These are phyloP conservation scores for Fundulus diaphanus DNA, from an alignment of 2,797 vertebrate genomes.

Conservation along the genomic window DNA sequence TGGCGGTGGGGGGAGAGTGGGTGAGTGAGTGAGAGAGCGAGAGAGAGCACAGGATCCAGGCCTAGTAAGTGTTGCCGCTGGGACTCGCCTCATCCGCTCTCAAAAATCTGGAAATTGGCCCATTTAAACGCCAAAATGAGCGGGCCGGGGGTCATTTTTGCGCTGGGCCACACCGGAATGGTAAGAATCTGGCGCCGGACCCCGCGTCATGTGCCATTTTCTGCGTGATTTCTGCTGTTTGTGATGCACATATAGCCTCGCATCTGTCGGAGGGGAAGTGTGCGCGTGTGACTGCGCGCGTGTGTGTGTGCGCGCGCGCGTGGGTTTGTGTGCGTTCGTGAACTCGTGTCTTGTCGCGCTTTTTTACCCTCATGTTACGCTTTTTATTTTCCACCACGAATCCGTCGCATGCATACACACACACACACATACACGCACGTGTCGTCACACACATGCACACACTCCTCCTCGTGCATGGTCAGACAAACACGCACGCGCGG, in stretches of 20 bases:
- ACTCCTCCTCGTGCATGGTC: background rate
- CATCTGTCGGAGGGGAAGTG: conserved; percentile 60
- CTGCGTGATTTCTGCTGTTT: conserved; percentile 68
- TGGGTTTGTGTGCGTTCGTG: conserved; percentile 50
- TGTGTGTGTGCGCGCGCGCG: conserved; percentile 18
- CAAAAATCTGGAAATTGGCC: conserved; percentile 79
- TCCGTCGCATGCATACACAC: conserved; percentile 31
- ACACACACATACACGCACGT: conserved; percentile 19
- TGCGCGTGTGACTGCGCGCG: conserved; percentile 9
- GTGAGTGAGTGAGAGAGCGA: conserved; percentile 21
- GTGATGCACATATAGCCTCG: conserved; percentile 54
- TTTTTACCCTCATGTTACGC: conserved; percentile 34
- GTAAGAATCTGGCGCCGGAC: conserved; percentile 79
- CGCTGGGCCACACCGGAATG: conserved; percentile 75
- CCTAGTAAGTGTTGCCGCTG: conserved; percentile 82
- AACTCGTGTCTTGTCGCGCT: conserved; percentile 61
- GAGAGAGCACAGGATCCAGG: conserved; percentile 82
- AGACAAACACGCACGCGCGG: conserved; percentile 30
- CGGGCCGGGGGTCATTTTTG: conserved; percentile 38
- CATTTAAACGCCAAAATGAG: conserved; percentile 68
- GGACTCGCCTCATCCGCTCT: conserved; percentile 82
- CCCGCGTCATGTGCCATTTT: conserved; percentile 54
- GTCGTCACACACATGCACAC: conserved; percentile 9
- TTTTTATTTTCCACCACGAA: conserved; percentile 29
- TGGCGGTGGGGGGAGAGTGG: conserved; percentile 29